Evolutionary conservation across 2,113 vertebrate species (phyloP).

Genomic region (Phodopus roborovskii): DNA sequence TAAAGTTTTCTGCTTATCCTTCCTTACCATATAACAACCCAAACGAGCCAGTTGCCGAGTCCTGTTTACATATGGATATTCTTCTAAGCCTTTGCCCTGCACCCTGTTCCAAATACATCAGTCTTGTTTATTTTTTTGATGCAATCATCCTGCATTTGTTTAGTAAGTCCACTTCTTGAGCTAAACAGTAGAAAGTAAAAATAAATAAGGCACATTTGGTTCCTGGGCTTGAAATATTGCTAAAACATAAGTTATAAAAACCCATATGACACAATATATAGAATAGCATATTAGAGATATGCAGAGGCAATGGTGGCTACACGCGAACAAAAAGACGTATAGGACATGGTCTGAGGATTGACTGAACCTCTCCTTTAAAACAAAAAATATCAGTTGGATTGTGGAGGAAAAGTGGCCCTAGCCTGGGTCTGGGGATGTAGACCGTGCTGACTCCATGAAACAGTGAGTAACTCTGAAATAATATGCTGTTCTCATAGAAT

Average conservation of each 20-base stretch:
- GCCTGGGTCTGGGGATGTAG: not conserved
- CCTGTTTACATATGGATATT: constrained; percentile 1
- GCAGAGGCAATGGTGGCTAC: not conserved
- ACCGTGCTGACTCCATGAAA: not conserved
- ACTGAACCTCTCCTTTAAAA: not conserved
- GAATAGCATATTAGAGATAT: not conserved
- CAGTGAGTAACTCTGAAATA: not conserved
- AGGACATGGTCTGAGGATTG: not conserved
- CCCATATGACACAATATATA: not conserved
- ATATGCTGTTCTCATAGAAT: not conserved
- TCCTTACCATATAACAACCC: not conserved
- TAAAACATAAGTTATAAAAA: not conserved
- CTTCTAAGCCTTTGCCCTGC: not conserved
- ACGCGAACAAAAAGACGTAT: not conserved
- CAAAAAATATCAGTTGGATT: not conserved
- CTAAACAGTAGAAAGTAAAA: constrained; percentile 51
- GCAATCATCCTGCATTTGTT: constrained; percentile 44
- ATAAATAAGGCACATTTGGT: not conserved
- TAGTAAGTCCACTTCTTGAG: constrained; percentile 3
- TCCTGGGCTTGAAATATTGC: not conserved
- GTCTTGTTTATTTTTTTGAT: constrained; percentile 42
- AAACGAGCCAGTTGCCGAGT: not conserved
- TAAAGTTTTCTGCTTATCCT: not conserved
- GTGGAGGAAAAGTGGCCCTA: not conserved
- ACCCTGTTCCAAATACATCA: not conserved